Conservation (phyloP, 1,140 invertebrate species). For the Camponotus pennsylvanicus region DNA sequence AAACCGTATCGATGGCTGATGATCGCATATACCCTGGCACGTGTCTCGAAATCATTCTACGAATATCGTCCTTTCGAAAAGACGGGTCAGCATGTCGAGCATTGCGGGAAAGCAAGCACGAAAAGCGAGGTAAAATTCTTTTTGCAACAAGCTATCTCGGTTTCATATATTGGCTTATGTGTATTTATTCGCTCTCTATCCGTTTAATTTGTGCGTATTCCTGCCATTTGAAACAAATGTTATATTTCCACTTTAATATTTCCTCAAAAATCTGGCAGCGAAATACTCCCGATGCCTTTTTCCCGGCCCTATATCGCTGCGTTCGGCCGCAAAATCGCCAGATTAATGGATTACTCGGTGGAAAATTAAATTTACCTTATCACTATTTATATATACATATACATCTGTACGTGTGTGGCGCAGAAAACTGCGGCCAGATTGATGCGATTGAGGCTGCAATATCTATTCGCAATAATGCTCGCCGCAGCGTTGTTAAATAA, state of each 20-base stretch:
- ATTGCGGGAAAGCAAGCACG: slow-evolving; percentile 32
- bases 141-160: no score
- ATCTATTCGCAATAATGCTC: slow-evolving; percentile 23
- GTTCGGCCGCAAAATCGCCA: background rate
- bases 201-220: no score
- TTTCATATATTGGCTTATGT: background rate
- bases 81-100: slow-evolving; percentile 37
- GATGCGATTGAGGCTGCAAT: slow-evolving; percentile 38
- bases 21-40: slow-evolving; percentile 66
- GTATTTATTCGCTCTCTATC: background rate
- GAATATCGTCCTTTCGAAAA: slow-evolving; percentile 73
- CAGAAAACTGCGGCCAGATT: slow-evolving; percentile 15
- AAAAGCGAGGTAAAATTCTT: background rate
- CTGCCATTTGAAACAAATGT: background rate
- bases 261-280: background rate
- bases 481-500: slow-evolving; percentile 31
- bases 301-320: background rate
- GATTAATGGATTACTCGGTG: slow-evolving; percentile 57
- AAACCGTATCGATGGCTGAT: slow-evolving; percentile 68
- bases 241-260: no score
- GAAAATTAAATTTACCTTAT: slow-evolving; percentile 53
- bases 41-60: slow-evolving; percentile 75
- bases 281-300: background rate
- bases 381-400: slow-evolving; percentile 10
- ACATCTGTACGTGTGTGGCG: background rate